Evolutionary conservation across 2,797 vertebrate genomes (phyloP), one percentile per base, ranked within the genome.

Genomic region (Diceros bicornis): DNA sequence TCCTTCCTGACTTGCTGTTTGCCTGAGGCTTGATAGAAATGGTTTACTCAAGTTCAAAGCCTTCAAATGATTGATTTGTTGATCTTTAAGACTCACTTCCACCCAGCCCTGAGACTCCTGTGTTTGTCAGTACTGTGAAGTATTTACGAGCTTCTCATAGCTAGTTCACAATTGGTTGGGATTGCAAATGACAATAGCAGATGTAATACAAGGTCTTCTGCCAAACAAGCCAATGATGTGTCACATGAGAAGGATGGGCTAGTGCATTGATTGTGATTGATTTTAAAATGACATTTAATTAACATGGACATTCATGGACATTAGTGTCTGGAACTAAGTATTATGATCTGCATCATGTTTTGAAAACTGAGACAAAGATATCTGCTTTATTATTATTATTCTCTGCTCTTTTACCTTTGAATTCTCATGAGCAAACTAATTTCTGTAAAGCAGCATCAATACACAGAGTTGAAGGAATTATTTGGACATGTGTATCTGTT

Each of bases 401-500:
- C n/a, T n/a, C n/a, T n/a, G 37, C 14, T 89, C 72, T 71, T 84
- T 97, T 90, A 90, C 1, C 2, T 32, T 85, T 87, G 61, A 88
- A 91, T 77, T 55, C 12, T 55, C 71, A 88, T 20, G 29, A n/a
- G 92, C n/a, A 87, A 20, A 17, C 21, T 75, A 23, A 93, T n/a
- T 96, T 41, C 57, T 95, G 6, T 84, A 97, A 95, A 96, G 75
- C 59, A 44, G 9, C 16, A 50, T 85, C 17, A 34, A 6, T 34
- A 62, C 90, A 29, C 1, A 57, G 1, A 17, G 1, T 62, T 95
- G 34, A 97, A 83, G 16, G 84, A 84, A 92, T 88, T 68, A 25
- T 32, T 94, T 96, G 84, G 97, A 94, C 2, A 59, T 74, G 5
- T 6, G 6, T 82, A 91, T 97, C 86, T 98, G 83, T n/a, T 97